These are phyloP conservation scores for Trachymyrmex septentrionalis DNA, from an alignment of 1,140 invertebrate species.

Conservation along the genomic window DNA sequence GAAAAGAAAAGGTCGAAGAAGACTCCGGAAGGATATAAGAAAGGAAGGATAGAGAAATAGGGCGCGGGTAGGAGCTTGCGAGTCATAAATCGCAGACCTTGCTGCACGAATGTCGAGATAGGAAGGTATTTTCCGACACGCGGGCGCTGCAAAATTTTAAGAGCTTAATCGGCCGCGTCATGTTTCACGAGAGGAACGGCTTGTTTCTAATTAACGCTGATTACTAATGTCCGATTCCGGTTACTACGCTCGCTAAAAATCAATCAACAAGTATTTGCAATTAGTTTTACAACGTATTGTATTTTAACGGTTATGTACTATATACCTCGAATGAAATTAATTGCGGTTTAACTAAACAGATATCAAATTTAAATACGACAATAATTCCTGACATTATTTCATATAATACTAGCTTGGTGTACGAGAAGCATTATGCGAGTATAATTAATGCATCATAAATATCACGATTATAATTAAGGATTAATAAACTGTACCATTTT, in stretches of 20 bases:
- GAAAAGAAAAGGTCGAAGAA: slow-evolving; percentile 55
- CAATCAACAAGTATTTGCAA: not conserved
- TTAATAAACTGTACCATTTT: slow-evolving; percentile 1
- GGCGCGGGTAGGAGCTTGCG: slow-evolving; percentile 78
- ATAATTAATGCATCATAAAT: not conserved
- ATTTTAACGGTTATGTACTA: not conserved
- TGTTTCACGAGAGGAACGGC: slow-evolving; percentile 25
- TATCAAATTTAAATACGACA: not conserved
- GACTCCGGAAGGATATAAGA: slow-evolving; percentile 62
- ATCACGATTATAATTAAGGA: not conserved
- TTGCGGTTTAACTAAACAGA: not conserved
- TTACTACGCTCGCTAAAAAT: not conserved
- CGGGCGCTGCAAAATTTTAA: slow-evolving; percentile 70
- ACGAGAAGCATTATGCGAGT: not conserved
- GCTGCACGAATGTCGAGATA: slow-evolving; percentile 82
- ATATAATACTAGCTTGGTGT: not conserved
- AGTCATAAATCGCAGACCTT: slow-evolving; percentile 84
- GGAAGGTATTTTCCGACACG: slow-evolving; percentile 81
- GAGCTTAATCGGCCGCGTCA: slow-evolving; percentile 61
- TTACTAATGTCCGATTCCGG: slow-evolving; percentile 14
- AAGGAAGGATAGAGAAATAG: slow-evolving; percentile 70
- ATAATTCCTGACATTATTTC: not conserved
- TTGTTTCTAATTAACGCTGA: slow-evolving; percentile 62
- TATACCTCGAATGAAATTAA: not conserved
- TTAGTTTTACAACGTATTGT: not conserved